Base-by-base conservation (phyloP, 2,888 invertebrate species). In the Nysson spinosus region DNA sequence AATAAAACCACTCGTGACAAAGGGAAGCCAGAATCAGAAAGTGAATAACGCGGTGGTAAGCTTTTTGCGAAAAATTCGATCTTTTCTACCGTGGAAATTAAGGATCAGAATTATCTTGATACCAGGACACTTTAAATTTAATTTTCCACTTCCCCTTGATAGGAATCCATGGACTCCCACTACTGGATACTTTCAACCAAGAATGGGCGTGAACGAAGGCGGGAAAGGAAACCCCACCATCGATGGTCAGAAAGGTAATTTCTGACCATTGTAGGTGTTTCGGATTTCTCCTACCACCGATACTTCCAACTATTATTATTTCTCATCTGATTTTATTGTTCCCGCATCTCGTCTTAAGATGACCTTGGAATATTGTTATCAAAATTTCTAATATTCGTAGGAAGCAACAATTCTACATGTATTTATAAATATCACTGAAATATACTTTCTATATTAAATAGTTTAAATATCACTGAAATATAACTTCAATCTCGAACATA, bases 141-240 rank as follows among this genome's bases (percentile, higher is more conserved):
- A n/a, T 30, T 9, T 4, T 34, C 14, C 34, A 12, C 34, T 16
- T 14, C 34, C 14, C 4, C 16, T 9, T 4, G 14, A 14, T 34
- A 4, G 12, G 16, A 14, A 12, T 16, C 34, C 16, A n/a, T n/a
- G n/a, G 34, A 34, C 5, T 16, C 34, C 34, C 34, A 34, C 34
- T 34, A 34, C 34, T 14, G 12, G 34, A 5, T 14, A 14, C 6
- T 57, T 32, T 58, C 47, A 51, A 72, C 63, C 52, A 52, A 69
- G 68, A 49, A 68, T 80, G 75, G 82, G 82, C 82, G 82, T 77
- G 75, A 54, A 77, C 50, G 72, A 64, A 76, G 79, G 79, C 69
- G 81, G 80, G 58, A 70, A 47, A 52, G 47, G 14, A 50, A 51
- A 37, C 77, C 77, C 82, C 80, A 81, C 81, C 63, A 65, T 49